Percentiles rank a stretch among this genome's conserved stretches.
Evolutionary conservation across 2,888 invertebrate genomes (phyloP).

Genomic region (Malthinus flaveolus): DNA sequence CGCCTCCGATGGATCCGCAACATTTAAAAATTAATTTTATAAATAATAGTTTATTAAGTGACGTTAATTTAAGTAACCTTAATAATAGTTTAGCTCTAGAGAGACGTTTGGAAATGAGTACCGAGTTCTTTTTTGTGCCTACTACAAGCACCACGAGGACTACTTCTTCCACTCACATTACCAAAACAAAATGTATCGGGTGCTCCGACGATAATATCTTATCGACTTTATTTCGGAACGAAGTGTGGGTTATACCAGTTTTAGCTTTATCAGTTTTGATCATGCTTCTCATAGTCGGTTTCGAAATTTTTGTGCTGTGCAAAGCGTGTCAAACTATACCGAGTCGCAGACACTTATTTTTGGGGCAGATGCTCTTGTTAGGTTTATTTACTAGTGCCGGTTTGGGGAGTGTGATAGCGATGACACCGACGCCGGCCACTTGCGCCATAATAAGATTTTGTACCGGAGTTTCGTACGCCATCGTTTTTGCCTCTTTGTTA

Average conservation of each 20-base stretch:
- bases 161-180: slow-evolving; percentile 47
- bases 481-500: slow-evolving; percentile 87
- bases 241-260: slow-evolving; percentile 90
- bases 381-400: slow-evolving; percentile 83
- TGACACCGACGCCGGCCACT: slow-evolving; percentile 76
- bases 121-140: slow-evolving; percentile 81
- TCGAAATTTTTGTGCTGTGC: slow-evolving; percentile 88
- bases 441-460: slow-evolving; percentile 83
- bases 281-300: slow-evolving; percentile 82
- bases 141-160: slow-evolving; percentile 43
- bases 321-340: slow-evolving; percentile 82
- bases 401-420: slow-evolving; percentile 76
- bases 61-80: slow-evolving; percentile 8
- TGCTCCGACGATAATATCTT: slow-evolving; percentile 37
- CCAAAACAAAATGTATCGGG: slow-evolving; percentile 50
- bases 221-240: slow-evolving; percentile 60
- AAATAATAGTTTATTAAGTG: slow-evolving; percentile 1
- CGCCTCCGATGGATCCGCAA: slow-evolving; percentile 22
- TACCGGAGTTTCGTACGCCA: slow-evolving; percentile 79
- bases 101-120: slow-evolving; percentile 76
- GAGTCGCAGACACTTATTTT: slow-evolving; percentile 80
- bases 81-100: slow-evolving; percentile 32
- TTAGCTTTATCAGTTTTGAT: slow-evolving; percentile 82
- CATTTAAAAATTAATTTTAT: neutral
- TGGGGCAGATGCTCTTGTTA: slow-evolving; percentile 84